Conservation (phyloP, 2,888 invertebrate genomes). For the Brachycybe producta region DNA sequence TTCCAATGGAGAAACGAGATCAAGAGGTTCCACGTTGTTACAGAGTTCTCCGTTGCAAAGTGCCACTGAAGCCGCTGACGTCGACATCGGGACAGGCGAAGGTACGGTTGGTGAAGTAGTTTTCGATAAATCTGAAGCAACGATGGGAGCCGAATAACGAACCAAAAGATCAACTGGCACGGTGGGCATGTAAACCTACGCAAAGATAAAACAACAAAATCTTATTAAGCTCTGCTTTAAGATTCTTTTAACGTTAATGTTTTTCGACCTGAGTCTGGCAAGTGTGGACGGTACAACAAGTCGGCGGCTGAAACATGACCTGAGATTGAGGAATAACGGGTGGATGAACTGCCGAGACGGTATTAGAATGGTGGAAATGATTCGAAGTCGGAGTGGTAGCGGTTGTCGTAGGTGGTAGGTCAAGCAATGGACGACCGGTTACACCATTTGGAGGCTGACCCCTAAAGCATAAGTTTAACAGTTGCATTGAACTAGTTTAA, state of each 20-base stretch:
- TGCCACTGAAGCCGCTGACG: background rate
- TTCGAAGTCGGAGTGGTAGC: background rate
- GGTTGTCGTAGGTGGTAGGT: too few species aligned
- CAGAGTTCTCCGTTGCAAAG: constrained; percentile 6
- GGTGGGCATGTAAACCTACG: constrained; percentile 5
- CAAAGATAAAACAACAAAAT: background rate
- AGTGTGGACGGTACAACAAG: background rate
- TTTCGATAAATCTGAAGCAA: background rate
- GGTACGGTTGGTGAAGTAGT: too few species aligned
- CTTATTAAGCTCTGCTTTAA: too few species aligned
- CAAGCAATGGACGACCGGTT: too few species aligned
- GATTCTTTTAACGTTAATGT: too few species aligned
- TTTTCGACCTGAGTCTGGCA: background rate
- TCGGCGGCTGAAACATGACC: too few species aligned
- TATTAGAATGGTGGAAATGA: background rate
- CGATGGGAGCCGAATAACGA: background rate
- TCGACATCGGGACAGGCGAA: too few species aligned
- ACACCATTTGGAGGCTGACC: too few species aligned
- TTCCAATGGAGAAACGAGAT: background rate
- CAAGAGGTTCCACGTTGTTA: background rate
- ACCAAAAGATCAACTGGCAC: constrained; percentile 1
- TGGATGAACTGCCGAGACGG: background rate
- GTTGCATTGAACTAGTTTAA: too few species aligned
- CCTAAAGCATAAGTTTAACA: too few species aligned
- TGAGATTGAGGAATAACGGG: too few species aligned